Conservation (phyloP, 1,140 invertebrate species). For the Megalonaias nervosa region DNA sequence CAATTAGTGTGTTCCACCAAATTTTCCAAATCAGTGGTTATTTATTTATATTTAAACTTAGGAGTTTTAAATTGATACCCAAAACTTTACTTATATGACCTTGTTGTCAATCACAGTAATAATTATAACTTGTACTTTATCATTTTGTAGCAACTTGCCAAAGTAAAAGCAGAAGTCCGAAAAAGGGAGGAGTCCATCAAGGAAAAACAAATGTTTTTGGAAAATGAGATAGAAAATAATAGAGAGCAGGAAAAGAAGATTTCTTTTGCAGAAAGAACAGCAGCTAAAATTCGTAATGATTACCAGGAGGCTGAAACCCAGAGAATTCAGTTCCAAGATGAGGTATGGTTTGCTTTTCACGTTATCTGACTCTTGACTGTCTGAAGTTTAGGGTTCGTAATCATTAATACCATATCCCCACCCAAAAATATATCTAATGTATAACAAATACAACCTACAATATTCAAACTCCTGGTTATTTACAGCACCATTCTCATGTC, state of each 20-base stretch:
- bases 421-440: too few relatives aligned
- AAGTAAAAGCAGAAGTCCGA: conserved; percentile 63
- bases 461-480: too few relatives aligned
- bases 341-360: conserved; percentile 48
- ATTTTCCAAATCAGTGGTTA: too few relatives aligned
- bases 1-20: too few relatives aligned
- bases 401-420: too few relatives aligned
- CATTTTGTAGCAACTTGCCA: conserved; percentile 61
- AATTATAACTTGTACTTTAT: neutral
- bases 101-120: neutral
- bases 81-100: too few relatives aligned
- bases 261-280: conserved; percentile 61
- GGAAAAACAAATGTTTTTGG: conserved; percentile 68
- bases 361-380: too few relatives aligned
- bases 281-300: conserved; percentile 59
- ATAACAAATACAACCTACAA: too few relatives aligned
- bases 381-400: too few relatives aligned
- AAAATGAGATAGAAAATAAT: conserved; percentile 69
- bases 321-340: conserved; percentile 65
- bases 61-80: too few relatives aligned
- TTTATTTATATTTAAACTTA: too few relatives aligned
- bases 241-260: conserved; percentile 69
- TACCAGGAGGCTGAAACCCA: conserved; percentile 63
- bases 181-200: conserved; percentile 63
- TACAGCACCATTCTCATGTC: too few relatives aligned